Conservation (phyloP, 2,888 invertebrate genomes). For the Lithodes maja region DNA sequence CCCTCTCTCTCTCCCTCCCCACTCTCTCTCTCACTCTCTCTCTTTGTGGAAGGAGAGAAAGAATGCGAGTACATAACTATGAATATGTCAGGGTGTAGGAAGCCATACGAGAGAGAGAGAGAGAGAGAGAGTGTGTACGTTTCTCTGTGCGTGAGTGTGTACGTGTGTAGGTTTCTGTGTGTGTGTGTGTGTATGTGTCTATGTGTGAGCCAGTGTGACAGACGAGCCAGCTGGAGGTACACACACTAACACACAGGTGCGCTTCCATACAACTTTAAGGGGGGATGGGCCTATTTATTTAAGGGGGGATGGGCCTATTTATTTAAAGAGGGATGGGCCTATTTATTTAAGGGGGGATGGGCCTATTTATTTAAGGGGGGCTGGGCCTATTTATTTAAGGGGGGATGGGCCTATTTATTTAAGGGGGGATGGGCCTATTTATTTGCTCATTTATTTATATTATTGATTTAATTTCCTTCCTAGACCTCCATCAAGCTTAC, state of each 20-base stretch:
- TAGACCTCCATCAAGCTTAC: too few species aligned
- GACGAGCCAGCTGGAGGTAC: neutral
- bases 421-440: too few species aligned
- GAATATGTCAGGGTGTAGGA: slow-evolving; percentile 3
- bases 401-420: too few species aligned
- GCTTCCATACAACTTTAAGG: too few species aligned
- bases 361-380: too few species aligned
- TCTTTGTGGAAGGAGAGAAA: neutral
- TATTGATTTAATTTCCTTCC: too few species aligned
- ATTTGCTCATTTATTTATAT: too few species aligned
- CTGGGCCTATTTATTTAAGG: too few species aligned
- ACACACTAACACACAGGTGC: neutral
- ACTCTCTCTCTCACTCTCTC: neutral
- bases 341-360: too few species aligned
- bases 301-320: too few species aligned
- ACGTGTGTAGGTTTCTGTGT: neutral
- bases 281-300: too few species aligned
- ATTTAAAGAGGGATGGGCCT: too few species aligned
- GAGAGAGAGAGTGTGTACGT: neutral
- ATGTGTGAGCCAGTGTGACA: neutral
- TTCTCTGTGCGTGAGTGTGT: neutral
- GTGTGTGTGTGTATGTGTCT: slow-evolving; percentile 24
- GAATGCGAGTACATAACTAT: neutral
- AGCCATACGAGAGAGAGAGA: neutral
- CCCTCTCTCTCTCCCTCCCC: neutral